Percentiles rank a stretch among this genome's conserved stretches.
These are phyloP conservation scores for Ctenicera cuprea DNA, from an alignment of 2,888 invertebrate species.

Conservation along the genomic window DNA sequence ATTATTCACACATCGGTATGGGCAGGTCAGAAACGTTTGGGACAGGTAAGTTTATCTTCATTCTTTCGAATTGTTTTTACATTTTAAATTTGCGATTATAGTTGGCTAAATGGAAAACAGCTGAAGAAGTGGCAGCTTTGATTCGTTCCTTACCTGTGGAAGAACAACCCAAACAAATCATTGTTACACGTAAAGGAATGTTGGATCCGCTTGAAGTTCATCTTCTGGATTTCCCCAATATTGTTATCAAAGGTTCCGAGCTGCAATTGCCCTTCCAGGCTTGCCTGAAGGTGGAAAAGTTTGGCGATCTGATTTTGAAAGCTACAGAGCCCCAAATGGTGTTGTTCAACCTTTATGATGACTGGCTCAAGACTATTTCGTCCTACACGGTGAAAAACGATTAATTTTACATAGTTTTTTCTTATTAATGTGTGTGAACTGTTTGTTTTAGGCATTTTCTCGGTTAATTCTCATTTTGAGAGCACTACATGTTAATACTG, in stretches of 20 bases:
- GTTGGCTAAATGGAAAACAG: slow-evolving; percentile 99
- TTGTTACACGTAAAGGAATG: slow-evolving; percentile 99
- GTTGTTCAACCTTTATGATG: slow-evolving; percentile 98
- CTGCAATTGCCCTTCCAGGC: slow-evolving; percentile 99
- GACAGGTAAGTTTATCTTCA: slow-evolving; percentile 76
- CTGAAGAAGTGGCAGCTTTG: slow-evolving; percentile 99
- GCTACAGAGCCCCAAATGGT: slow-evolving; percentile 99
- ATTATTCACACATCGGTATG: slow-evolving; percentile 99
- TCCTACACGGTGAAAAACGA: slow-evolving; percentile 92
- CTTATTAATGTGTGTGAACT: neutral
- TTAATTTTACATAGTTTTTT: neutral
- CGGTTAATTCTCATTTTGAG: slow-evolving; percentile 96
- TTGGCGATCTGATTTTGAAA: slow-evolving; percentile 98
- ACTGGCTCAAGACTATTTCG: slow-evolving; percentile 99
- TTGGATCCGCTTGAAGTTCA: slow-evolving; percentile 99
- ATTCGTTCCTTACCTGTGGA: slow-evolving; percentile 99
- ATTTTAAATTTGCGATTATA: slow-evolving; percentile 21
- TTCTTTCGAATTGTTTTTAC: neutral
- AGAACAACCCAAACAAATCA: slow-evolving; percentile 99
- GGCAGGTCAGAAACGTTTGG: slow-evolving; percentile 99
- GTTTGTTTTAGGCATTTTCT: slow-evolving; percentile 87
- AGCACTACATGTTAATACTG: slow-evolving; percentile 98
- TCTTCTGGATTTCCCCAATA: slow-evolving; percentile 99
- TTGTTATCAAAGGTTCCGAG: slow-evolving; percentile 99
- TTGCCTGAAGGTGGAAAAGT: slow-evolving; percentile 98